These are phyloP conservation scores for Lonchura striata DNA, from an alignment of 2,113 vertebrate genomes.

Conservation along the genomic window DNA sequence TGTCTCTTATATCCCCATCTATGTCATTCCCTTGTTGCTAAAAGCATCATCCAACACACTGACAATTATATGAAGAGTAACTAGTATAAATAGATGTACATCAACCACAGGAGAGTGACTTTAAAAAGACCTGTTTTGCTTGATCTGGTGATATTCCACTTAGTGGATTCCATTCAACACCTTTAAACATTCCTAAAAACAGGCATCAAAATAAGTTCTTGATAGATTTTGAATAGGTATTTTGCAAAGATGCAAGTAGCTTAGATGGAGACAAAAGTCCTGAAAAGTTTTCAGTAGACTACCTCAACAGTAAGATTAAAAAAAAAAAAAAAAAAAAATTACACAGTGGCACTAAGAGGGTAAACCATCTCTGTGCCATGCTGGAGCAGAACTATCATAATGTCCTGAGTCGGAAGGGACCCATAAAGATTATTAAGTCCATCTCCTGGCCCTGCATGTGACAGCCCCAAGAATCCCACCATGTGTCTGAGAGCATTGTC, in stretches of 20 bases:
- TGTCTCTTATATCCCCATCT: neutral
- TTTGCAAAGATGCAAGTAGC: neutral
- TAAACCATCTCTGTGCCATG: neutral
- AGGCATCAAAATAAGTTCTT: neutral
- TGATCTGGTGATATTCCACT: neutral
- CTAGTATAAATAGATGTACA: neutral
- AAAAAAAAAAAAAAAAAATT: neutral
- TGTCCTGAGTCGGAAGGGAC: neutral
- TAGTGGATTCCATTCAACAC: neutral
- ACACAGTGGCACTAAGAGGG: neutral
- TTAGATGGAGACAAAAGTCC: neutral
- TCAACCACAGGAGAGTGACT: neutral
- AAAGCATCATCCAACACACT: neutral
- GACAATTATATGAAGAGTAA: neutral
- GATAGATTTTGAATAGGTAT: neutral
- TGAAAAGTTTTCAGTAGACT: neutral
- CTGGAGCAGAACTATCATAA: neutral
- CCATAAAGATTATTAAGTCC: neutral
- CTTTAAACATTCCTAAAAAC: neutral
- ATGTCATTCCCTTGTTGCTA: neutral
- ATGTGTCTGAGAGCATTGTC: neutral
- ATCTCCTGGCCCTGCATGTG: neutral
- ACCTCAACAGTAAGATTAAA: neutral
- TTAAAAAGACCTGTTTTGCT: neutral
- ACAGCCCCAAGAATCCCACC: neutral